Evolutionary conservation across 2,797 vertebrate genomes (phyloP).

Genomic region (Salmo trutta): DNA sequence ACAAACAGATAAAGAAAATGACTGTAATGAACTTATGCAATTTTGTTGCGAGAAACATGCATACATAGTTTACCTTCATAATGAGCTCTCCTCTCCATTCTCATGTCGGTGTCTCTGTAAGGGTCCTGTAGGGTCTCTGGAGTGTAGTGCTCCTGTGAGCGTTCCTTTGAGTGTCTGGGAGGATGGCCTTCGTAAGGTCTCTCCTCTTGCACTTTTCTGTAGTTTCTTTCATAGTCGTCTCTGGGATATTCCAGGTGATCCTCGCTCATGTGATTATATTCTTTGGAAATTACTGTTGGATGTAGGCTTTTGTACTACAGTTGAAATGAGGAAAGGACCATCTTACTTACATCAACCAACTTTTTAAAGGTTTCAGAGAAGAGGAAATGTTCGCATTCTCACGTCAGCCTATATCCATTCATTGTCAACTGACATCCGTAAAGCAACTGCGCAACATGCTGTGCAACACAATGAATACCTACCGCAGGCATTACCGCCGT

Average conservation of each 20-base stretch:
- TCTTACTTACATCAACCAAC: conserved; percentile 1
- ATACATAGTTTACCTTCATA: conserved; percentile 58
- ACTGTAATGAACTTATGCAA: not conserved
- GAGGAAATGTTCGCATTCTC: not conserved
- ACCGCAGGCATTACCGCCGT: conserved; percentile 62
- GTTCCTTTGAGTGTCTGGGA: conserved; percentile 32
- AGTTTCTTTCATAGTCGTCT: conserved; percentile 34
- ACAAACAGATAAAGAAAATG: not conserved
- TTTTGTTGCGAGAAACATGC: not conserved
- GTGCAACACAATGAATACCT: conserved; percentile 30
- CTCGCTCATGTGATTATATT: conserved; percentile 45
- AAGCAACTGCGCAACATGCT: not conserved
- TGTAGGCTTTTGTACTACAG: conserved; percentile 47
- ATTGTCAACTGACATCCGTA: not conserved
- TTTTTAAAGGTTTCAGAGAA: not conserved
- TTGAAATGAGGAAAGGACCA: conserved; percentile 17
- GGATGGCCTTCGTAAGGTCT: conserved; percentile 29
- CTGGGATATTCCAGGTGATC: conserved; percentile 24
- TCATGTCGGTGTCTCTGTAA: conserved; percentile 39
- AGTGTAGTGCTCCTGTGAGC: conserved; percentile 31
- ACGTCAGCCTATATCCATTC: not conserved
- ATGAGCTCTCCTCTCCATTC: conserved; percentile 37
- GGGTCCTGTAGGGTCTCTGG: conserved; percentile 26
- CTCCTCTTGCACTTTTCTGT: conserved; percentile 40
- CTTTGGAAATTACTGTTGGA: conserved; percentile 31